Conservation (phyloP, 2,888 invertebrate genomes). For the Charanyca ferruginea region DNA sequence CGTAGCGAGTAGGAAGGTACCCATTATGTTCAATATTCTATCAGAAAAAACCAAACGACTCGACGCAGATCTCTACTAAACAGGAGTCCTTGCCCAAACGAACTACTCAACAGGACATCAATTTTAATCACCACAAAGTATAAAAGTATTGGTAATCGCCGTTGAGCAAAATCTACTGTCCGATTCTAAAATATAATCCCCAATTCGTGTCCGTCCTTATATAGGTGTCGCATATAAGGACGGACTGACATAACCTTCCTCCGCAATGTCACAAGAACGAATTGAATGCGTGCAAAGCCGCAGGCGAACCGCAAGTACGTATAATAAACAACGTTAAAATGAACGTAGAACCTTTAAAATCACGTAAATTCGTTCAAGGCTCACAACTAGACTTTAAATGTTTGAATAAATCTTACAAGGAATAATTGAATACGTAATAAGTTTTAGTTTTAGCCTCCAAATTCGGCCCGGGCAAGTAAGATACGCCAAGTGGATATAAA, state of each 20-base stretch:
- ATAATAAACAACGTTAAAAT: constrained; percentile 48
- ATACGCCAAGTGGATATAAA: constrained; percentile 63
- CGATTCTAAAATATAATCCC: constrained; percentile 19
- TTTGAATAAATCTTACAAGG: constrained; percentile 63
- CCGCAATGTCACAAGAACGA: constrained; percentile 57
- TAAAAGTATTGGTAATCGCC: constrained; percentile 11
- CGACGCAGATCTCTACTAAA: background rate
- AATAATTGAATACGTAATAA: constrained; percentile 68
- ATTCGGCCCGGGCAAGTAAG: constrained; percentile 53
- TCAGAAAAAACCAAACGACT: background rate
- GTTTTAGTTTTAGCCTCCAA: constrained; percentile 67
- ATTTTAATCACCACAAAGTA: constrained; percentile 22
- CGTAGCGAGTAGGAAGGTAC: background rate
- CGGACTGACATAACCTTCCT: constrained; percentile 59
- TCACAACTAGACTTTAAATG: constrained; percentile 60
- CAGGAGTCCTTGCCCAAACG: background rate
- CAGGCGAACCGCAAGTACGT: constrained; percentile 35
- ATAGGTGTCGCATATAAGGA: too few species aligned
- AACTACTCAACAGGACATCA: constrained; percentile 31
- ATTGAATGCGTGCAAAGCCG: constrained; percentile 28
- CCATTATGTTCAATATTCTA: background rate
- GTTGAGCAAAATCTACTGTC: background rate
- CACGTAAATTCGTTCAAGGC: constrained; percentile 59
- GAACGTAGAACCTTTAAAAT: constrained; percentile 52
- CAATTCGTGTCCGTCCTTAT: constrained; percentile 17